These are phyloP conservation scores for Odontothrips loti DNA, from an alignment of 2,888 invertebrate species.

Conservation along the genomic window DNA sequence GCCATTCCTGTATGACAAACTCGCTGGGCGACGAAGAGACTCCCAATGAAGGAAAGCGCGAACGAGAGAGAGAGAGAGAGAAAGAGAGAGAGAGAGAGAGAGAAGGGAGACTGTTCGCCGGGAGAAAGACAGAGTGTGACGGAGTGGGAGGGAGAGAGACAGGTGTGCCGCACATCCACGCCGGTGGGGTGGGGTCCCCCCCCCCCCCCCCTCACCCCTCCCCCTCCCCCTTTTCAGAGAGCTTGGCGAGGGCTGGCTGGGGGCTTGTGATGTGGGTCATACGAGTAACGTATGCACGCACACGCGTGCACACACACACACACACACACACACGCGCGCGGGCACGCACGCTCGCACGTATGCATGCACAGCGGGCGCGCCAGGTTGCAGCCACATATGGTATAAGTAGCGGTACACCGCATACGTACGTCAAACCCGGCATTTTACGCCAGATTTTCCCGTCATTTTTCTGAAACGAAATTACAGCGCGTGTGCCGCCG, in stretches of 20 bases:
- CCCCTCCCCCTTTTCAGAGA: neutral
- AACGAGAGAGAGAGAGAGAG: neutral
- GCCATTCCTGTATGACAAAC: conserved; percentile 17
- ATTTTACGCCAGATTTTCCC: too few species aligned
- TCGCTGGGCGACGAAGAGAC: neutral
- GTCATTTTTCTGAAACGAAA: too few species aligned
- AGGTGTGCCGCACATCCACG: neutral
- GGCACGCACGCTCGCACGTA: neutral
- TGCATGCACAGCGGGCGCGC: neutral
- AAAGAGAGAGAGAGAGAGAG: neutral
- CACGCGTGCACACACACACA: neutral
- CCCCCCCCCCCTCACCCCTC: neutral
- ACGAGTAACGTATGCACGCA: neutral
- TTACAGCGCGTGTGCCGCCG: too few species aligned
- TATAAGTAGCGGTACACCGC: neutral
- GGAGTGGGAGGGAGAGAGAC: neutral
- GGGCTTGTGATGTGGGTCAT: conserved; percentile 7
- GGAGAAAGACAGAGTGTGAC: neutral
- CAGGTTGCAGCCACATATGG: neutral
- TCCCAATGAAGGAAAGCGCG: neutral
- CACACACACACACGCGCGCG: neutral
- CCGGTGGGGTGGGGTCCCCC: neutral
- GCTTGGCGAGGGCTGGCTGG: neutral
- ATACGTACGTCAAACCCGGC: neutral
- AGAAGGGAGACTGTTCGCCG: too few species aligned